phyloP scores from a whole-genome alignment of 2,888 invertebrate genomes.

The Drosophila vallismaia region DNA sequence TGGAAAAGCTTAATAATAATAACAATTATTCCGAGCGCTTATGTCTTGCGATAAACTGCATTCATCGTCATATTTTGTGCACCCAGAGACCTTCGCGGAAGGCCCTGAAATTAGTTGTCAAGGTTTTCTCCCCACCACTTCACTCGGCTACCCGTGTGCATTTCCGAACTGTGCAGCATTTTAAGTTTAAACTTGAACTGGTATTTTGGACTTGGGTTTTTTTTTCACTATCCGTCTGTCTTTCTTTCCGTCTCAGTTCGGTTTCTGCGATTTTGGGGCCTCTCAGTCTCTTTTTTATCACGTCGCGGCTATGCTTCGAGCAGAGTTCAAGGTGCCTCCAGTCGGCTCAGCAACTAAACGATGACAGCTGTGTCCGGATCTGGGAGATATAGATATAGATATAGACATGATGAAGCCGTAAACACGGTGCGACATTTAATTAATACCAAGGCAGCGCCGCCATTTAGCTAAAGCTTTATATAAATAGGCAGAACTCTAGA shows the following conservation, averaged over 20 bases:
- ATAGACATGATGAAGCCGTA: slow-evolving; percentile 26
- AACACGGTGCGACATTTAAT: slow-evolving; percentile 32
- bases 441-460: slow-evolving; percentile 50
- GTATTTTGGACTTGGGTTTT: slow-evolving; percentile 60
- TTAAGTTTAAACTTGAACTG: slow-evolving; percentile 70
- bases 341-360: slow-evolving; percentile 26
- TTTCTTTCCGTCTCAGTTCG: slow-evolving; percentile 16
- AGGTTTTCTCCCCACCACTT: slow-evolving; percentile 53
- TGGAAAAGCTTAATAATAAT: slow-evolving; percentile 44
- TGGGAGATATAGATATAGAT: slow-evolving; percentile 25
- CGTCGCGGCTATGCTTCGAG: slow-evolving; percentile 43
- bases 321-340: slow-evolving; percentile 64
- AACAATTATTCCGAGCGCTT: slow-evolving; percentile 32
- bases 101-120: slow-evolving; percentile 77
- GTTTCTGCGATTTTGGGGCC: slow-evolving; percentile 32
- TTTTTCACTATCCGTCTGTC: slow-evolving; percentile 39
- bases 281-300: slow-evolving; percentile 43
- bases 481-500: slow-evolving; percentile 27
- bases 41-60: slow-evolving; percentile 57
- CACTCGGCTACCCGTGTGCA: slow-evolving; percentile 49
- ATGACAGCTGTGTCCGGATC: slow-evolving; percentile 22
- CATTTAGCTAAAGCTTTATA: slow-evolving; percentile 24
- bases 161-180: slow-evolving; percentile 67
- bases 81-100: slow-evolving; percentile 62
- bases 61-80: slow-evolving; percentile 66